Evolutionary conservation across 2,113 vertebrate genomes (phyloP).

Genomic region (Henicopernis longicauda): DNA sequence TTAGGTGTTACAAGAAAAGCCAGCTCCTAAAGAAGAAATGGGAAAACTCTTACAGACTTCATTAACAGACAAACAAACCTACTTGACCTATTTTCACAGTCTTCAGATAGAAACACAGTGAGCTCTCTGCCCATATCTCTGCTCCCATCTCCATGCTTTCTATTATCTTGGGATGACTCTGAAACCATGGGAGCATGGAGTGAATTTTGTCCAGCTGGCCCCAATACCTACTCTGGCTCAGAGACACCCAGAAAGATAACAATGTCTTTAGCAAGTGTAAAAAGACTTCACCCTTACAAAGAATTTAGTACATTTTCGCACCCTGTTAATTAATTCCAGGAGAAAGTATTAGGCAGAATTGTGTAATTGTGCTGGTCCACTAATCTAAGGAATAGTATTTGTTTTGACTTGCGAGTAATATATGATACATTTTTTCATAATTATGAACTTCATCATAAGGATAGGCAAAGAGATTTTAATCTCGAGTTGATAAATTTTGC

Average conservation of each 20-base stretch:
- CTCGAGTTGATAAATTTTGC: conserved; percentile 48
- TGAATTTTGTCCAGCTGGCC: conserved; percentile 40
- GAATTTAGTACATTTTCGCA: not conserved
- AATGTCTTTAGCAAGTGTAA: not conserved
- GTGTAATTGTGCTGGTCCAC: conserved; percentile 42
- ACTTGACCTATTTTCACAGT: conserved; percentile 32
- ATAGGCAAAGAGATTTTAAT: conserved; percentile 56
- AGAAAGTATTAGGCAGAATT: conserved; percentile 20
- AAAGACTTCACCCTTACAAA: conserved; percentile 40
- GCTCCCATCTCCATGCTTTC: conserved; percentile 21
- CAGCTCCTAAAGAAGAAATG: not conserved
- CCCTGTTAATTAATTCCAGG: not conserved
- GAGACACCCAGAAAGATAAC: not conserved
- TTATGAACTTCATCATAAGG: conserved; percentile 54
- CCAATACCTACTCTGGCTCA: not conserved
- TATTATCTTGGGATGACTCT: conserved; percentile 25
- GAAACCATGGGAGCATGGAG: not conserved
- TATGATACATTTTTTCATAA: conserved; percentile 53
- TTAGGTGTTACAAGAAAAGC: not conserved
- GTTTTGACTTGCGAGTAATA: conserved; percentile 60
- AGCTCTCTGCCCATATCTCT: conserved; percentile 8
- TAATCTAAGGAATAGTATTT: conserved; percentile 43
- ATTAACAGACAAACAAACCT: conserved; percentile 27
- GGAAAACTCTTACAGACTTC: not conserved
- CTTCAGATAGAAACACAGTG: conserved; percentile 3